Conservation (phyloP, 2,113 vertebrate genomes). For the Catagonus wagneri region DNA sequence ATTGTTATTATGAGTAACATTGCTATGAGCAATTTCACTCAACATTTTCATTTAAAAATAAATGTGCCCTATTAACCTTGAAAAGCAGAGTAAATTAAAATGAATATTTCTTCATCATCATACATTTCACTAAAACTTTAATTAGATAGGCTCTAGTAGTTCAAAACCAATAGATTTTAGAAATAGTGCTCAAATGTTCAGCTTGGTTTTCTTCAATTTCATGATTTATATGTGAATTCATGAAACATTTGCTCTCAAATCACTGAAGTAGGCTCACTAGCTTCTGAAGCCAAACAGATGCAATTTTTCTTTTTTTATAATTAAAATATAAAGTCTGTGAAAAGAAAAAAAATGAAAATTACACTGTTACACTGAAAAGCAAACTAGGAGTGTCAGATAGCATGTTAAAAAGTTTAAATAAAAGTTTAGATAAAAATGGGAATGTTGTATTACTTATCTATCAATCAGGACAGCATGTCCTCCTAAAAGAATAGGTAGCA, state of each 20-base stretch:
- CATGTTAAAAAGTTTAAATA: neutral
- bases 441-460: neutral
- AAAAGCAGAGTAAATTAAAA: conserved; percentile 62
- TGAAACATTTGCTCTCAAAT: neutral
- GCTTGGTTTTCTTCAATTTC: neutral
- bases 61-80: conserved; percentile 62
- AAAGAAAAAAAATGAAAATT: neutral
- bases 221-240: neutral
- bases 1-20: conserved; percentile 37
- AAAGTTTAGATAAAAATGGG: neutral
- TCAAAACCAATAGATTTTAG: conserved; percentile 34
- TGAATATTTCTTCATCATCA: conserved; percentile 59
- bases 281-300: neutral
- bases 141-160: conserved; percentile 64
- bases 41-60: conserved; percentile 70
- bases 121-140: conserved; percentile 56
- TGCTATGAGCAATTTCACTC: conserved; percentile 28
- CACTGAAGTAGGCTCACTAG: neutral
- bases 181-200: conserved; percentile 24
- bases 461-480: neutral
- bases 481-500: neutral
- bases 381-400: neutral
- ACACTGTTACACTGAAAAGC: neutral
- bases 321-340: neutral
- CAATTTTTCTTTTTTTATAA: neutral